Conservation (phyloP, 1,140 invertebrate species). For the Drosophila murphyi region DNA sequence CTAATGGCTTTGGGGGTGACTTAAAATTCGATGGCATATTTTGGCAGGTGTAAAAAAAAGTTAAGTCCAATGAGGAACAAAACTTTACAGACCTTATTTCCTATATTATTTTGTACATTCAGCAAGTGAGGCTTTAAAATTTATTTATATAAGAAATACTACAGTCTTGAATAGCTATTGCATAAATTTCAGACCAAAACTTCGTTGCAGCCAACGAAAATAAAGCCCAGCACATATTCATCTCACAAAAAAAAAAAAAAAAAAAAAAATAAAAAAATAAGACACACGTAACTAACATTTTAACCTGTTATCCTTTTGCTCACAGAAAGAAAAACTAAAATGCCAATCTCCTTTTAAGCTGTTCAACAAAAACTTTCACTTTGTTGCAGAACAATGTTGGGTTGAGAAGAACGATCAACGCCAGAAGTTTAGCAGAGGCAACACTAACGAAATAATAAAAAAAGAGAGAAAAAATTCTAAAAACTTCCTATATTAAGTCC, state of each 20-base stretch:
- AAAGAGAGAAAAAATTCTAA: slow-evolving; percentile 54
- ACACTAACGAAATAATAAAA: slow-evolving; percentile 37
- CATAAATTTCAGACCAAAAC: neutral
- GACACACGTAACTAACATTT: slow-evolving; percentile 30
- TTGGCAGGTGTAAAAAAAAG: neutral
- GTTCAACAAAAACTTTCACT: slow-evolving; percentile 75
- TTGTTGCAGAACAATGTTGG: slow-evolving; percentile 44
- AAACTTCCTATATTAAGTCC: slow-evolving; percentile 79
- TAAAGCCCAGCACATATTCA: neutral
- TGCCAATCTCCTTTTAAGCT: slow-evolving; percentile 80
- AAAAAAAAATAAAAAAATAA: neutral
- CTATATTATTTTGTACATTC: neutral
- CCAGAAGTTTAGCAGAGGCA: slow-evolving; percentile 53
- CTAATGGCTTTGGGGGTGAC: neutral
- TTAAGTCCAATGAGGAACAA: neutral
- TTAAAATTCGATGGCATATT: neutral
- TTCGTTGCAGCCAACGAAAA: neutral
- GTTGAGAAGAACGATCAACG: slow-evolving; percentile 59
- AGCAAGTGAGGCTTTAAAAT: neutral
- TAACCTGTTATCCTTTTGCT: slow-evolving; percentile 50
- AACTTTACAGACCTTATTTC: neutral
- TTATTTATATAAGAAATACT: too few relatives aligned
- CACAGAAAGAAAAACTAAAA: slow-evolving; percentile 22
- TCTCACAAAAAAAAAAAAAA: neutral
- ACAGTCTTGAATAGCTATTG: too few relatives aligned